A percentile compares a stretch with the other conserved stretches of the same genome.
Conservation (phyloP, 2,888 invertebrate genomes). For the Mythimna vitellina region DNA sequence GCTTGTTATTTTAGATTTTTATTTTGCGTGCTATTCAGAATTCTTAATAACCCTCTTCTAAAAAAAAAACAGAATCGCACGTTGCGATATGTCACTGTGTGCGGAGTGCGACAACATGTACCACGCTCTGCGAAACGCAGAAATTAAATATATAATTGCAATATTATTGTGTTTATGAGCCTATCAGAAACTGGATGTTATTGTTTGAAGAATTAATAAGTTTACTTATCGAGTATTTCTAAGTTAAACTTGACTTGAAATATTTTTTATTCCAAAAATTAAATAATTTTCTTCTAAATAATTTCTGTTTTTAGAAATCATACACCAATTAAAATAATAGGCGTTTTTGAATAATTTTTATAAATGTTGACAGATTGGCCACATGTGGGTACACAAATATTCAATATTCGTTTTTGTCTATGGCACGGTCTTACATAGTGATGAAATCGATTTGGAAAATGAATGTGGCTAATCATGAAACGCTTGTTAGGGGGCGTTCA, state of each 20-base stretch:
- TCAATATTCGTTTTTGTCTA: not conserved
- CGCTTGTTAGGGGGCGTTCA: not conserved
- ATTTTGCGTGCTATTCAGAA: too few relatives aligned
- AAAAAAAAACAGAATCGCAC: too few relatives aligned
- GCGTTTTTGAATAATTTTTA: conserved; percentile 35
- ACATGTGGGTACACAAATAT: conserved; percentile 32
- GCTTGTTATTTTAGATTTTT: too few relatives aligned
- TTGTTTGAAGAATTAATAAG: conserved; percentile 4
- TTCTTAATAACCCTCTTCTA: too few relatives aligned
- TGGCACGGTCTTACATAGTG: not conserved
- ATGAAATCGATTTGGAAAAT: not conserved
- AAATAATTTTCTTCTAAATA: conserved; percentile 9
- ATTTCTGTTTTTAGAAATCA: conserved; percentile 14
- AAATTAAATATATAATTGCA: not conserved
- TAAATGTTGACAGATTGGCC: conserved; percentile 40
- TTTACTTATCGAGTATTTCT: conserved; percentile 9
- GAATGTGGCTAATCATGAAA: not conserved
- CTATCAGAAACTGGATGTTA: not conserved
- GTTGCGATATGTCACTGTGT: too few relatives aligned
- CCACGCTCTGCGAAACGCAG: too few relatives aligned
- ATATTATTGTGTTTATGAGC: not conserved
- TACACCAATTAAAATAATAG: conserved; percentile 11
- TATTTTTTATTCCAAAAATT: conserved; percentile 35
- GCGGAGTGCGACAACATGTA: too few relatives aligned
- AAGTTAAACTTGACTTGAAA: not conserved